Percentiles rank a stretch among this genome's conserved stretches.
phyloP scores from a whole-genome alignment of 2,888 invertebrate genomes.

The Drosophila austrosaltans region DNA sequence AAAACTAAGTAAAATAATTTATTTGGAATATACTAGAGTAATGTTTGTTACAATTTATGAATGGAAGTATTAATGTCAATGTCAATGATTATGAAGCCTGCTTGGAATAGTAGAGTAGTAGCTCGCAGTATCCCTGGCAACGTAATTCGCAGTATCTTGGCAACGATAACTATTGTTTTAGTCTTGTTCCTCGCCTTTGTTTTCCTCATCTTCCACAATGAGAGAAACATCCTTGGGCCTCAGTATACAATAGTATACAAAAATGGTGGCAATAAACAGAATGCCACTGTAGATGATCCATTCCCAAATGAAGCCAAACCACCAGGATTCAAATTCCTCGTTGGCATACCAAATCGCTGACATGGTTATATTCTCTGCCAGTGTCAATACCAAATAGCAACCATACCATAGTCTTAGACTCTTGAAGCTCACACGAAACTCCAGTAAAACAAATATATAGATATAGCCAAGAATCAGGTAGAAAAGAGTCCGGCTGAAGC shows the following conservation, averaged over 20 bases:
- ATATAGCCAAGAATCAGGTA: constrained; percentile 89
- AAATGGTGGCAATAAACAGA: constrained; percentile 86
- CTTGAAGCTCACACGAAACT: constrained; percentile 91
- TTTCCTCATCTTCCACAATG: constrained; percentile 72
- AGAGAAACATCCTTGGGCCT: constrained; percentile 87
- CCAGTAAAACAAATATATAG: constrained; percentile 90
- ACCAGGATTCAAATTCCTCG: constrained; percentile 87
- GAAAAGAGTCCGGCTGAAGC: constrained; percentile 85
- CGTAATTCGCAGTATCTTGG: not conserved
- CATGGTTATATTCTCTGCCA: constrained; percentile 88
- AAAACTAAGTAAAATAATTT: constrained; percentile 61
- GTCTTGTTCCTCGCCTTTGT: not conserved
- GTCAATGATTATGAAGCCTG: constrained; percentile 29
- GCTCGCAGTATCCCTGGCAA: constrained; percentile 34
- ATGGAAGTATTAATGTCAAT: constrained; percentile 16
- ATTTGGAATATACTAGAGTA: constrained; percentile 39
- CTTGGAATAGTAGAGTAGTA: constrained; percentile 15
- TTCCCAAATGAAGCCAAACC: constrained; percentile 88
- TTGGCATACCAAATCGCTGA: constrained; percentile 88
- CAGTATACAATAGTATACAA: constrained; percentile 87
- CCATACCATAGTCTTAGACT: constrained; percentile 89
- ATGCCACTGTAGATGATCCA: constrained; percentile 86
- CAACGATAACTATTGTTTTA: constrained; percentile 54
- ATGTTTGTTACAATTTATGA: constrained; percentile 19
- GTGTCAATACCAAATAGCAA: constrained; percentile 87